Base-by-base conservation (phyloP, 2,797 vertebrate species). In the Gambusia yucatana region DNA sequence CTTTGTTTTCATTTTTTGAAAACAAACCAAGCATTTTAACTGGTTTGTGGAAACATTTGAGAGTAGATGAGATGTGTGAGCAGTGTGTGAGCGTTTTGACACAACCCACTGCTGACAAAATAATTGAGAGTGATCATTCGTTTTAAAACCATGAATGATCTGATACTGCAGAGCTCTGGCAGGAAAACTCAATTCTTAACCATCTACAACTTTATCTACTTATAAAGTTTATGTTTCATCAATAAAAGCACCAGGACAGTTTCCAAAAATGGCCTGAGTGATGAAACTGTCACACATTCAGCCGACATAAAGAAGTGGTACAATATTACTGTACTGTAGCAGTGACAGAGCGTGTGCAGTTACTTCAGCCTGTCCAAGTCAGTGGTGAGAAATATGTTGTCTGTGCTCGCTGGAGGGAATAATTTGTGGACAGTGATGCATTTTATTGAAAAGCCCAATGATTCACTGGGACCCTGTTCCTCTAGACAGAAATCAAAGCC, bases 401-500 rank as follows among this genome's bases (percentile, higher is more conserved):
- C 77, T 47, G 43, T 67, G 30, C 67, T 86, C 79, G 46, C 41
- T 50, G 81, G 69, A 84, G 77, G 79, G 82, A 89, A 85, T 77
- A 0, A 79, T 87, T 82, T 81, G 72, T 82, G 85, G 80, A 79
- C 39, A 47, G 84, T 86, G 86, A 86, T 86, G 82, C 57, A 52
- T 87, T 85, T 85, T 80, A 76, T 81, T 77, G 87, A 84, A 88
- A 91, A 93, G 80, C 79, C 91, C 86, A 11, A 84, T 92, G 92
- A 94, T 89, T 94, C 93, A 94, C 77, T 81, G 80, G 71, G 84
- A 77, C 90, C 87, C 80, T 63, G 81, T 90, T 89, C 77, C 84
- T 86, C 85, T 87, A 92, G 87, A 88, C 90, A 79, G 89, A 86
- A 79, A 86, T 89, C 80, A 84, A 90, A 89, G 86, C 88, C 55